Evolutionary conservation across 2,888 invertebrate genomes (phyloP).

Genomic region (Thera obeliscata): DNA sequence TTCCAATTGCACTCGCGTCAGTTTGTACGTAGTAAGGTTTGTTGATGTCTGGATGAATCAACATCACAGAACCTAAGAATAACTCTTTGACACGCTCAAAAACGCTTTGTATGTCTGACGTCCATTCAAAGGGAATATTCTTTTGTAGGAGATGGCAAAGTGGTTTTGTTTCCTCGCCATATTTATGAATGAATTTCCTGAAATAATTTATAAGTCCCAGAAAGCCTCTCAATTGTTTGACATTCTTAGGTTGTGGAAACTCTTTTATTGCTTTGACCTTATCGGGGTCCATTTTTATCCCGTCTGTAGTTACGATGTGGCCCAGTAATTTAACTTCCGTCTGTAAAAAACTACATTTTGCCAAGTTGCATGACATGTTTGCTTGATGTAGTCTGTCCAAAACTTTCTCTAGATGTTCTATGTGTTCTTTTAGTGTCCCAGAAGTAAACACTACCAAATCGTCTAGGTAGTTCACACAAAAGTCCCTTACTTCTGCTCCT

Average conservation of each 20-base stretch:
- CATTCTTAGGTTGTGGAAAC: slow-evolving; percentile 39
- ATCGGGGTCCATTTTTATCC: slow-evolving; percentile 17
- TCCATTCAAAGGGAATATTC: slow-evolving; percentile 1
- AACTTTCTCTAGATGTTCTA: slow-evolving; percentile 36
- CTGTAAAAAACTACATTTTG: slow-evolving; percentile 25
- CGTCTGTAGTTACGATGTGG: slow-evolving; percentile 32
- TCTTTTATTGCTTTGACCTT: slow-evolving; percentile 23
- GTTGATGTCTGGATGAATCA: slow-evolving; percentile 28
- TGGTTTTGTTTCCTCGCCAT: slow-evolving; percentile 26
- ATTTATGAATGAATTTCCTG: slow-evolving; percentile 40
- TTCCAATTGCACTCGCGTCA: slow-evolving; percentile 32
- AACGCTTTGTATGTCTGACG: slow-evolving; percentile 28
- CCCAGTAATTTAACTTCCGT: slow-evolving; percentile 38
- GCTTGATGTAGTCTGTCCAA: slow-evolving; percentile 22
- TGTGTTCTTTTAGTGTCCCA: slow-evolving; percentile 32
- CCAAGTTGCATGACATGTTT: slow-evolving; percentile 22
- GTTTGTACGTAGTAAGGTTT: slow-evolving; percentile 41
- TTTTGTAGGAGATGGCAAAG: slow-evolving; percentile 43
- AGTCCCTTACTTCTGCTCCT: slow-evolving; percentile 39
- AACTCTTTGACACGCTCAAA: slow-evolving; percentile 37
- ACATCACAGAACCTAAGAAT: slow-evolving; percentile 28
- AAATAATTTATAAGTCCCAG: slow-evolving; percentile 44
- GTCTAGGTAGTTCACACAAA: slow-evolving; percentile 44
- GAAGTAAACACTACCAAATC: slow-evolving; percentile 41
- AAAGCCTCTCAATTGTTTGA: slow-evolving; percentile 42